Evolutionary conservation across 2,888 invertebrate genomes (phyloP).

Genomic region (Beris morrisii): DNA sequence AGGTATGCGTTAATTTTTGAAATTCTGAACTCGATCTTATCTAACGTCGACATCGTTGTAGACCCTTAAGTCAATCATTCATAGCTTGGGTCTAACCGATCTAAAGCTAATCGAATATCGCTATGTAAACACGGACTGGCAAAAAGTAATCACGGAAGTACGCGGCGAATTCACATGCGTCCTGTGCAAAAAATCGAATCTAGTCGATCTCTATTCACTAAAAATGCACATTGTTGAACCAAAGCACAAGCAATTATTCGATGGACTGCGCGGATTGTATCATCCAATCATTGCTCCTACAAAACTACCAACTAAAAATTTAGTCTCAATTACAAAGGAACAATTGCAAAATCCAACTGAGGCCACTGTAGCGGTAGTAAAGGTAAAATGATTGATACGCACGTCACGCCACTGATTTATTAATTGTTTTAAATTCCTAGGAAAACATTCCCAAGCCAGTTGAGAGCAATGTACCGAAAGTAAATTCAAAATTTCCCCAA

Average conservation of each 20-base stretch:
- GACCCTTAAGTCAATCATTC: conserved; percentile 18
- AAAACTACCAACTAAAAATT: neutral
- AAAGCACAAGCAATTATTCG: conserved; percentile 16
- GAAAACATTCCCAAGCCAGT: too few species aligned
- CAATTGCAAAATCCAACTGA: too few species aligned
- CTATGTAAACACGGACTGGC: conserved; percentile 20
- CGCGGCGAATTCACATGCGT: conserved; percentile 8
- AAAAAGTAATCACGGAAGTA: conserved; percentile 4
- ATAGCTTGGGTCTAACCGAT: conserved; percentile 13
- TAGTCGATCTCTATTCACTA: neutral
- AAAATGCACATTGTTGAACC: conserved; percentile 18
- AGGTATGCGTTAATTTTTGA: too few species aligned
- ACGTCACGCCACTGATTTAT: too few species aligned
- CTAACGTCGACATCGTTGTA: neutral
- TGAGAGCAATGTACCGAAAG: too few species aligned
- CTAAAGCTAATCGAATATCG: conserved; percentile 27
- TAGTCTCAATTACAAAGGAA: too few species aligned
- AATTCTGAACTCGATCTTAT: too few species aligned
- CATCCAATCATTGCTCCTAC: conserved; percentile 23
- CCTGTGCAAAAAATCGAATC: conserved; percentile 9
- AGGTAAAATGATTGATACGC: too few species aligned
- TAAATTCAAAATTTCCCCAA: too few species aligned
- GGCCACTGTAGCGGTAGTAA: too few species aligned
- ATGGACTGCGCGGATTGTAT: conserved; percentile 2
- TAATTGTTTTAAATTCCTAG: too few species aligned